Percentiles rank a stretch among this genome's conserved stretches.
Evolutionary conservation across 2,888 invertebrate genomes (phyloP).

Genomic region (Phania funesta): DNA sequence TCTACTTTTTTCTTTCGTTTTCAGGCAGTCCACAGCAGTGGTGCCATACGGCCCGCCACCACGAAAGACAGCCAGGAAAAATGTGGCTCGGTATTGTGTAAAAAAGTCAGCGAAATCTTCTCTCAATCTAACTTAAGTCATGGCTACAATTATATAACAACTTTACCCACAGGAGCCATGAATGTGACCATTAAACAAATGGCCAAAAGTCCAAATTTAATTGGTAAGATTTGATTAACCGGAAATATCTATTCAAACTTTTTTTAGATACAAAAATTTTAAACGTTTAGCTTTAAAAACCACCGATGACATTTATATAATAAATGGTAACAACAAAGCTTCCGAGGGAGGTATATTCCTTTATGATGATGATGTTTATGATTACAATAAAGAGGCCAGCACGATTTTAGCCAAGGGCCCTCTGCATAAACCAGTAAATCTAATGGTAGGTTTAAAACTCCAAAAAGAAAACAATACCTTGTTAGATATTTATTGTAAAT

Average conservation of each 20-base stretch:
- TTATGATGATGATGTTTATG: conserved; percentile 89
- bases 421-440: conserved; percentile 70
- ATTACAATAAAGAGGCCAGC: conserved; percentile 84
- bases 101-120: conserved; percentile 90
- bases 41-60: conserved; percentile 76
- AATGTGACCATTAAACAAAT: conserved; percentile 91
- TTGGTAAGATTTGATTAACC: conserved; percentile 84
- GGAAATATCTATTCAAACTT: neutral
- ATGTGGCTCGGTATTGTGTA: conserved; percentile 83
- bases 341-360: conserved; percentile 87
- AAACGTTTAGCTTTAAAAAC: conserved; percentile 85
- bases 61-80: conserved; percentile 75
- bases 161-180: conserved; percentile 91
- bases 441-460: conserved; percentile 71
- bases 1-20: neutral
- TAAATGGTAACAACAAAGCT: conserved; percentile 90
- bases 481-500: neutral
- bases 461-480: neutral
- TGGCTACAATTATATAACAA: conserved; percentile 91
- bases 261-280: neutral
- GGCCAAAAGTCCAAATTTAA: conserved; percentile 88
- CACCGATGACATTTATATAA: conserved; percentile 87
- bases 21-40: conserved; percentile 76
- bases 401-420: conserved; percentile 74
- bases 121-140: conserved; percentile 87